Percentiles rank a stretch among this genome's conserved stretches.
Conservation (phyloP, 2,888 invertebrate genomes). For the Aspidiotus rigidus region DNA sequence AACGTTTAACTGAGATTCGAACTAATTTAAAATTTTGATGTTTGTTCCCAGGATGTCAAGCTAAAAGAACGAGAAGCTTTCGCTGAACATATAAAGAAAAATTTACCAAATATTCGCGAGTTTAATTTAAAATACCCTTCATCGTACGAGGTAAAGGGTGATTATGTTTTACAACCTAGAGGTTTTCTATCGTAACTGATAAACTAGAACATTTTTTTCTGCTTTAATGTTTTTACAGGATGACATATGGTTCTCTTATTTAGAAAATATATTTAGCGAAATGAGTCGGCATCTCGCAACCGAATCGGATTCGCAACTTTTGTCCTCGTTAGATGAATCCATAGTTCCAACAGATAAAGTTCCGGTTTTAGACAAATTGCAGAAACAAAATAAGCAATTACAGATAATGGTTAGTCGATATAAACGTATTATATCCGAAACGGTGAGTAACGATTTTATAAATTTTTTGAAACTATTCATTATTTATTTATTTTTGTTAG, state of each 20-base stretch:
- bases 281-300: conserved; percentile 8
- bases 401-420: conserved; percentile 56
- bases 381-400: conserved; percentile 55
- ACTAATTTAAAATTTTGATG: background rate
- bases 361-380: conserved; percentile 47
- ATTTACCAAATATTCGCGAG: conserved; percentile 5
- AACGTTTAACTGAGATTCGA: no score
- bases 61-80: conserved; percentile 25
- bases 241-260: conserved; percentile 15
- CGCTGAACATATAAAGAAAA: conserved; percentile 4
- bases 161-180: background rate
- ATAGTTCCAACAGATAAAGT: conserved; percentile 39
- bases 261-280: conserved; percentile 20
- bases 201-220: background rate
- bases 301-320: background rate
- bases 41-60: conserved; percentile 17
- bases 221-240: conserved; percentile 8
- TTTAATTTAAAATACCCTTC: conserved; percentile 6
- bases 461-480: background rate
- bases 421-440: conserved; percentile 65
- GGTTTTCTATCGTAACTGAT: background rate
- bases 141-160: conserved; percentile 6
- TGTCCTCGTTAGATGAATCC: conserved; percentile 5
- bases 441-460: conserved; percentile 49
- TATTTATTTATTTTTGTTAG: background rate